Conservation (phyloP, 2,113 vertebrate genomes). For the Nettapus auritus region DNA sequence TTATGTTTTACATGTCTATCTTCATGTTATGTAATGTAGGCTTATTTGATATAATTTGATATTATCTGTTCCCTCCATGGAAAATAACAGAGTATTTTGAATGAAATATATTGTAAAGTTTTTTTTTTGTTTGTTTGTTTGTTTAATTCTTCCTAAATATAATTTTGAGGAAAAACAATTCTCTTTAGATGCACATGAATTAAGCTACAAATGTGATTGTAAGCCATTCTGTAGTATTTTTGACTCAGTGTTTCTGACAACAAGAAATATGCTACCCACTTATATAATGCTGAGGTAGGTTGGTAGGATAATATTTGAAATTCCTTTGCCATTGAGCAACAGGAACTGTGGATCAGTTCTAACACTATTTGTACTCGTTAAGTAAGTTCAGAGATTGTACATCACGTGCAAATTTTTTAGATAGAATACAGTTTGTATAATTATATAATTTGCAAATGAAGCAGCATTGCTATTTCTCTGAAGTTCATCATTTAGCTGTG, state of each 20-base stretch:
- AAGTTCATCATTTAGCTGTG: constrained; percentile 51
- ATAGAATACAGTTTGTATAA: background rate
- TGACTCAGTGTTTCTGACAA: background rate
- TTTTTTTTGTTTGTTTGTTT: background rate
- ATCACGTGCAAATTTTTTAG: background rate
- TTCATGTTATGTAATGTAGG: background rate
- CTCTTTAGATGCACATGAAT: background rate
- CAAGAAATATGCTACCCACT: background rate
- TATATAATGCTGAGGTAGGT: background rate
- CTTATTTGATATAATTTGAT: background rate
- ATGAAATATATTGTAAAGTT: background rate
- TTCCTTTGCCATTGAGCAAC: background rate
- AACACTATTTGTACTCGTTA: background rate
- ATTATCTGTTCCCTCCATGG: background rate
- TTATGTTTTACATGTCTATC: no score
- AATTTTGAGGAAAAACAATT: background rate
- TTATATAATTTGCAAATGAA: constrained; percentile 36
- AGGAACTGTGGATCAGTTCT: background rate
- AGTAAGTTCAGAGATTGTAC: background rate
- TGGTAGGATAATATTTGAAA: background rate
- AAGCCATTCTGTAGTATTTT: background rate
- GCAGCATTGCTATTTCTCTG: constrained; percentile 18
- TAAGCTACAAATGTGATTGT: background rate
- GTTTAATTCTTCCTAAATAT: background rate
- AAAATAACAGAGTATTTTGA: background rate